A percentile compares a stretch with the other conserved stretches of the same genome.
Evolutionary conservation across 2,888 invertebrate genomes (phyloP).

Genomic region (Chromoteleia sp.): DNA sequence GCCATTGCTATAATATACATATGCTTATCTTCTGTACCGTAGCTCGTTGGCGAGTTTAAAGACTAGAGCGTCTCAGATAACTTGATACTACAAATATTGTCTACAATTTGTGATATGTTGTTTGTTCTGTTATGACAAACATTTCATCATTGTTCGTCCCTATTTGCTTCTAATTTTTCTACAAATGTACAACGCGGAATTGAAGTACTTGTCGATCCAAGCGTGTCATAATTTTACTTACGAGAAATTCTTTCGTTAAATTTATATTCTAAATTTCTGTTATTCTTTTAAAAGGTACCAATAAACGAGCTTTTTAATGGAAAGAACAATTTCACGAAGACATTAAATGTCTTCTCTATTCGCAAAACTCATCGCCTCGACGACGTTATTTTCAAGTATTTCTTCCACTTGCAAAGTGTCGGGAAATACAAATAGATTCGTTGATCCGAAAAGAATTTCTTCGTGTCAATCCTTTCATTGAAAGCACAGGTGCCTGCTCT

Average conservation of each 20-base stretch:
- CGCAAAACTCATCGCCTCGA: no score
- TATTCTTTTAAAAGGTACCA: no score
- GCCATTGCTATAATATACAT: conserved; percentile 42
- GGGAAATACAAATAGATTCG: conserved; percentile 32
- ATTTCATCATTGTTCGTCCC: conserved; percentile 34
- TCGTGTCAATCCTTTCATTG: conserved; percentile 48
- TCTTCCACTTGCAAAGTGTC: conserved; percentile 10
- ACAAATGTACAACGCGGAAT: not conserved
- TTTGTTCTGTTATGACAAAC: conserved; percentile 42
- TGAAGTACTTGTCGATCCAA: not conserved
- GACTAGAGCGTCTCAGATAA: conserved; percentile 51
- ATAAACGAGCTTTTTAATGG: no score
- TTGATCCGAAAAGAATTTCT: conserved; percentile 40
- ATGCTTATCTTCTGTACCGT: conserved; percentile 45
- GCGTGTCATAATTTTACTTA: no score
- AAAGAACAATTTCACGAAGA: no score
- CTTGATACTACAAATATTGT: conserved; percentile 56
- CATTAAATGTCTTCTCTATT: no score
- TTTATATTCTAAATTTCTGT: no score
- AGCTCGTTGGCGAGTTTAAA: conserved; percentile 42
- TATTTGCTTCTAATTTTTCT: conserved; percentile 39
- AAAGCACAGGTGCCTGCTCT: conserved; percentile 54
- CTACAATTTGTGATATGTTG: conserved; percentile 48
- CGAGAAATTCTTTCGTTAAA: no score
- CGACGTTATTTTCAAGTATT: conserved; percentile 3